Percentiles rank a stretch among this genome's conserved stretches.
Evolutionary conservation across 2,797 vertebrate genomes (phyloP).

Genomic region (Enoplosus armatus): DNA sequence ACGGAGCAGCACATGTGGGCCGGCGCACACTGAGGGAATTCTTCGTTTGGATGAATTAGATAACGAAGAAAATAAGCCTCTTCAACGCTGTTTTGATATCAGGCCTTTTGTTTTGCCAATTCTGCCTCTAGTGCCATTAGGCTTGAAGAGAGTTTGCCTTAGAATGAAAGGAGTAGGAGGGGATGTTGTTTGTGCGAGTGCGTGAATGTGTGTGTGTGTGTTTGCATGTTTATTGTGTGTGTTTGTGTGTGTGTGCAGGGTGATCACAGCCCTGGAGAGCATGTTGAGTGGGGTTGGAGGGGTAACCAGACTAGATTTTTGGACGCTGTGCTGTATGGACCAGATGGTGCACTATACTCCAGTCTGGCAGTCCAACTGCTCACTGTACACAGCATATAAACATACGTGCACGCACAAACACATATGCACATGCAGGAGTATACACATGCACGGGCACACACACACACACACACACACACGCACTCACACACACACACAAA

Average conservation of each 20-base stretch:
- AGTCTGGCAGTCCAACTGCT: constrained; percentile 99
- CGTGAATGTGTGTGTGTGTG: constrained; percentile 54
- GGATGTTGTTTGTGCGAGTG: constrained; percentile 66
- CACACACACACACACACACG: constrained; percentile 33
- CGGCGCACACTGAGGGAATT: constrained; percentile 66
- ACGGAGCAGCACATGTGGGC: constrained; percentile 71
- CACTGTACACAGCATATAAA: constrained; percentile 79
- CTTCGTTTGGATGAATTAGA: constrained; percentile 69
- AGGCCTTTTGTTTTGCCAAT: constrained; percentile 79
- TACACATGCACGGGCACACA: constrained; percentile 8
- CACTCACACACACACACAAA: constrained; percentile 44
- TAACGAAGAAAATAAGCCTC: constrained; percentile 64
- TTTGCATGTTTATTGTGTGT: constrained; percentile 55
- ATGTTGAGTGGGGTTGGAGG: constrained; percentile 82
- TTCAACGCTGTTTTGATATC: constrained; percentile 76
- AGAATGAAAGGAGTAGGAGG: constrained; percentile 75
- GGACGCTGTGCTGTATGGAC: constrained; percentile 92
- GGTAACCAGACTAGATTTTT: constrained; percentile 96
- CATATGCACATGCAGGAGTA: constrained; percentile 49
- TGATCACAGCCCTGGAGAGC: constrained; percentile 82
- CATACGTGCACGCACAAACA: constrained; percentile 71
- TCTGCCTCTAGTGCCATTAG: constrained; percentile 77
- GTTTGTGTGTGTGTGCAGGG: constrained; percentile 60
- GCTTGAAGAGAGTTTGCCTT: constrained; percentile 75
- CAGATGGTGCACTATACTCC: constrained; percentile 97